Percentiles rank a stretch among this genome's conserved stretches.
Conservation (phyloP, 1,140 invertebrate genomes). For the Ephestia elutella region DNA sequence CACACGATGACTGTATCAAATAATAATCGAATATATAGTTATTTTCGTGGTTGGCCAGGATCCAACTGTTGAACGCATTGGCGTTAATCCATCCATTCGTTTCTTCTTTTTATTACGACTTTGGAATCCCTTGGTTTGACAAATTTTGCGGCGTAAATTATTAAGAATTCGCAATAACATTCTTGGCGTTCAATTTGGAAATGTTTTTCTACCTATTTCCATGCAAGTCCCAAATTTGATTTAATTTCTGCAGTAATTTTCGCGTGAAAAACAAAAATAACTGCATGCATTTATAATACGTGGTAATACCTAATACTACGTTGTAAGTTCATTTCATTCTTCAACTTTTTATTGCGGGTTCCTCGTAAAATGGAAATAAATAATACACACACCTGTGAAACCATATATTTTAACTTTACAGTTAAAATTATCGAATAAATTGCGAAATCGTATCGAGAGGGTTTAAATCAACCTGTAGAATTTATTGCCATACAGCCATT, state of each 20-base stretch:
- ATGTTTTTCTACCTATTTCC: neutral
- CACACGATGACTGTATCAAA: neutral
- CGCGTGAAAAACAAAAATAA: no score
- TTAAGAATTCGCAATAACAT: neutral
- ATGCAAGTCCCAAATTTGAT: no score
- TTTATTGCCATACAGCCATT: conserved; percentile 5
- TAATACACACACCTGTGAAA: no score
- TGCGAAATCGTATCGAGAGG: neutral
- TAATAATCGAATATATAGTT: neutral
- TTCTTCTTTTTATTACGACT: neutral
- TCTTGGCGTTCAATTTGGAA: neutral
- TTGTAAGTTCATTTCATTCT: no score
- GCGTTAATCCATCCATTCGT: neutral
- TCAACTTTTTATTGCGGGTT: no score
- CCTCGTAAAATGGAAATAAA: no score
- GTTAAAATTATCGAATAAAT: neutral
- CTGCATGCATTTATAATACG: no score
- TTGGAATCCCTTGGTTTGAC: neutral
- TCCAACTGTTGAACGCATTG: neutral
- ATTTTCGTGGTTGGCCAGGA: neutral
- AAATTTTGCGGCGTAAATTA: neutral
- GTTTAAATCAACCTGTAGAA: conserved; percentile 9
- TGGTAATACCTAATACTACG: no score
- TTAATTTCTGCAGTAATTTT: no score
- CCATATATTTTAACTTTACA: no score